Evolutionary conservation across 2,113 vertebrate genomes (phyloP), one percentile per base, ranked within the genome.

Genomic region (Chaetorhynchus papuensis): DNA sequence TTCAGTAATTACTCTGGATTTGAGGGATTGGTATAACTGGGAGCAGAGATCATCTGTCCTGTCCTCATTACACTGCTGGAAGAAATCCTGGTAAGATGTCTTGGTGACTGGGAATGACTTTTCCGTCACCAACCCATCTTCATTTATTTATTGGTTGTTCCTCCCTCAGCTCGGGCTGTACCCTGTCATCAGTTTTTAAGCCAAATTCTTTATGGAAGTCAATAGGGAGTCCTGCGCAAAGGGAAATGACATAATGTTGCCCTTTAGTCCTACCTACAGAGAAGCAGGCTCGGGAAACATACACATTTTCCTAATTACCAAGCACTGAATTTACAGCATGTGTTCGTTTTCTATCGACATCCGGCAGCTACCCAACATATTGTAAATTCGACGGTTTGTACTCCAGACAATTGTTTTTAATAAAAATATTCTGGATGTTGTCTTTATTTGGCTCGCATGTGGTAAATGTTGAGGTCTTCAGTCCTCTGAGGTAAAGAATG

Each of bases 221-320:
- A 64, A 64, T 11, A 70, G 96, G 90, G 94, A 96, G 92, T 95
- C 94, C 88, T 93, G 83, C 85, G 88, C 92, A 97, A 96, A 96
- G 92, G 94, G 93, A 96, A 96, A 90, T 97, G 96, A 97, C 96
- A 96, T 95, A 15, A 94, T 96, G 76, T 15, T 96, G 88, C 88
- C 92, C 88, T 93, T 96, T 81, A 75, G 92, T 96, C 79, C 68
- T 96, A 76, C 85, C 93, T 94, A 75, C 85, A 95, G 96, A 93
- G 96, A 87, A 92, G 94, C 96, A 96, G 94, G 22, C 85, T 86
- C 52, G 64, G 79, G 88, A 54, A 86, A 66, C 22, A 30, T 10
- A 20, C 83, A 95, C 79, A 81, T 95, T 97, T 93, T 96, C 92
- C 76, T 93, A 45, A 96, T 96, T 94, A 97, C 18, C 44, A 44